Evolutionary conservation across 1,140 invertebrate genomes (phyloP).

Genomic region (Temnothorax curvispinosus): DNA sequence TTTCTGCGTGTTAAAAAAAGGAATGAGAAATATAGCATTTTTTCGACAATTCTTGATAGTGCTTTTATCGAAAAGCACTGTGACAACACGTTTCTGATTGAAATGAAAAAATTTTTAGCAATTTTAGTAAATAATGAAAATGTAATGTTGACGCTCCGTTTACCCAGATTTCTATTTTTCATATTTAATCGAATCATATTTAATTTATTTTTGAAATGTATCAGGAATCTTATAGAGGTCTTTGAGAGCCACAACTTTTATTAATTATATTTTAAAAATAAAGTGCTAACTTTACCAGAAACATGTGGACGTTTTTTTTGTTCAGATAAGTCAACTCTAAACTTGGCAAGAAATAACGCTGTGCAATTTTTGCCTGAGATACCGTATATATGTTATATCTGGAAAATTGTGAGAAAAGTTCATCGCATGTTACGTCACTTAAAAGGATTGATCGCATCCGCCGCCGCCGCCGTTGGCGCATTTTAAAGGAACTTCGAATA

Average conservation of each 20-base stretch:
- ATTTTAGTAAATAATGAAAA: background rate
- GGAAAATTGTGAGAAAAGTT: background rate
- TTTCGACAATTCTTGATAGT: background rate
- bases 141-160: background rate
- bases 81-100: background rate
- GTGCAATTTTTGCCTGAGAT: background rate
- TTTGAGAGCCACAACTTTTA: background rate
- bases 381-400: background rate
- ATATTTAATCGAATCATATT: background rate
- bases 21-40: background rate
- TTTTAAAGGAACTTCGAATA: slow-evolving; percentile 11
- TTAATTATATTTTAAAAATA: background rate
- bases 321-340: background rate
- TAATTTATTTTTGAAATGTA: background rate
- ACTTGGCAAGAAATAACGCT: slow-evolving; percentile 4
- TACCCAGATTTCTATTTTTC: background rate
- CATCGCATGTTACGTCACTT: slow-evolving; percentile 18
- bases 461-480: background rate
- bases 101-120: background rate
- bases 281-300: background rate
- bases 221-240: background rate
- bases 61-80: background rate
- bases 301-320: background rate
- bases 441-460: background rate
- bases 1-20: background rate